These are phyloP conservation scores for Phoeniculus purpureus DNA, from an alignment of 2,797 vertebrate species.

Conservation along the genomic window DNA sequence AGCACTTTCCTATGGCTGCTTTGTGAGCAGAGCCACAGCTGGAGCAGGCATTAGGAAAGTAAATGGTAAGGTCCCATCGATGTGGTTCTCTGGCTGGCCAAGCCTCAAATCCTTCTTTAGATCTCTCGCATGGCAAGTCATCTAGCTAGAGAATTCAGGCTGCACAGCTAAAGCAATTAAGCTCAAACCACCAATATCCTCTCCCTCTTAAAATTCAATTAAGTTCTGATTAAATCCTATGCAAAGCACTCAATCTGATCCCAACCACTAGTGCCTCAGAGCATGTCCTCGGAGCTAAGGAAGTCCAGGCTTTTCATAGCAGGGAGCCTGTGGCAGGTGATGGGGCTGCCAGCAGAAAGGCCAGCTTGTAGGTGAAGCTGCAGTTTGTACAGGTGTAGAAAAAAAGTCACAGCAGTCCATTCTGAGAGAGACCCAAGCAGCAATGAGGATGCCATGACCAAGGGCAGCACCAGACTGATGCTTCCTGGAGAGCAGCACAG, in stretches of 20 bases:
- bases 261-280: background rate
- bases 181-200: background rate
- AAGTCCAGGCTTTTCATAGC: background rate
- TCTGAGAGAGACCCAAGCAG: background rate
- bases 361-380: background rate
- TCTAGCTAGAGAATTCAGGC: constrained; percentile 29
- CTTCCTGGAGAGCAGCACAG: background rate
- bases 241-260: constrained; percentile 12
- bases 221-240: constrained; percentile 31
- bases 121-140: background rate
- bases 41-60: background rate
- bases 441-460: background rate
- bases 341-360: background rate
- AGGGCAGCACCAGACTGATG: accelerated
- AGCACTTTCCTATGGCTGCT: background rate
- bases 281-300: background rate
- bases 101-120: constrained; percentile 7
- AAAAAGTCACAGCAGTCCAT: background rate
- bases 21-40: background rate
- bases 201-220: constrained; percentile 34
- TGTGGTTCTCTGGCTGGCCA: background rate
- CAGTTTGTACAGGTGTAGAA: background rate
- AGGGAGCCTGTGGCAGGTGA: background rate
- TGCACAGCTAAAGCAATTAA: constrained; percentile 27
- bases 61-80: background rate